Base-by-base conservation (phyloP, 2,113 vertebrate species). In the Sitta europaea region DNA sequence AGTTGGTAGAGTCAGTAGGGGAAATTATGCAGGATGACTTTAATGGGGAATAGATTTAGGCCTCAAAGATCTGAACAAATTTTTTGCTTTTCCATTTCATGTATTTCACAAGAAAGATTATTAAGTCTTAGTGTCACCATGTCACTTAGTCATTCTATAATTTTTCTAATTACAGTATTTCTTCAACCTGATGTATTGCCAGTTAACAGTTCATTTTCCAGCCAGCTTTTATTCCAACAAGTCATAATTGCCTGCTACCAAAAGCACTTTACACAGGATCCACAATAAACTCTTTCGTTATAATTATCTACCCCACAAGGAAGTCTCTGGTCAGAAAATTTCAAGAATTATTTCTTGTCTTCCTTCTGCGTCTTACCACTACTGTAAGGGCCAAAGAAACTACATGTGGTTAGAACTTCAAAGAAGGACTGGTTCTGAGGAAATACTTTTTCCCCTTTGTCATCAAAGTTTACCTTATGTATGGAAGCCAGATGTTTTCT, bases 181-280 rank as follows among this genome's bases (percentile, higher is more conserved):
- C 61, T 90, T 85, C 88, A 90, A 3, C 43, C 54, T 88, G 50
- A 68, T 65, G 20, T 57, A 59, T 87, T 75, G 45, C 53, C 77
- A 88, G 57, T 78, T 89, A 87, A 85, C 40, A 90, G 40, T 83
- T 82, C 16, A 50, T 90, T 90, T 93, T 88, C 57, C 50, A 94
- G 22, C 9, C 53, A 68, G 9, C n/a, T 88, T 31, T 72, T 90
- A 68, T 57, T 95, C 57, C 81, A 87, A 33, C 22, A 85, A 68
- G 28, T 79, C n/a, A 5, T 72, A 88, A 90, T 42, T 92, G 19
- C 35, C 57, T 58, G 23, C 62, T 85, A 28, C 35, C 38, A 4
- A 59, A 27, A 71, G 14, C 17, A 63, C 31, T 81, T 92, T 43
- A 38, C 43, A 85, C 5, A 57, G 6, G 18, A 53, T 38, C 53